phyloP scores from a whole-genome alignment of 2,888 invertebrate species.

The Diaperis boleti region DNA sequence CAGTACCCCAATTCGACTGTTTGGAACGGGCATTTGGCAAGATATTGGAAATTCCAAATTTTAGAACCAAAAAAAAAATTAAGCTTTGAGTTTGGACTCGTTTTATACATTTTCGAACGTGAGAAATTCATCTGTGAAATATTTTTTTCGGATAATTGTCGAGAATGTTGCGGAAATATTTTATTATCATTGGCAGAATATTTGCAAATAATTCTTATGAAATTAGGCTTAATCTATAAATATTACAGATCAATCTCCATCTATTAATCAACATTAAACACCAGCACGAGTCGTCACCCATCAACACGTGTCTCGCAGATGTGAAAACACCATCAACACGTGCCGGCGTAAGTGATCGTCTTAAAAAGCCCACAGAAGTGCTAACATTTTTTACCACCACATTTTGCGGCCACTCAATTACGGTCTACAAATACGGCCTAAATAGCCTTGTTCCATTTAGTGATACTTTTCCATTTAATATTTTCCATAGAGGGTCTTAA shows the following conservation, averaged over 20 bases:
- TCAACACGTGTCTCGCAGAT: conserved; percentile 13
- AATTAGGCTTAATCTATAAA: too few relatives aligned
- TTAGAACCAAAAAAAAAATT: too few relatives aligned
- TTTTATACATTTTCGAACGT: too few relatives aligned
- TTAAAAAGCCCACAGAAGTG: background rate
- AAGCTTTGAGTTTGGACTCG: too few relatives aligned
- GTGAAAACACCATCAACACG: conserved; percentile 5
- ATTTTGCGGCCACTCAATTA: conserved; percentile 23
- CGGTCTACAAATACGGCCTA: conserved; percentile 21
- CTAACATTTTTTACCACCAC: conserved; percentile 14
- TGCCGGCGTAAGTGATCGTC: conserved; percentile 11
- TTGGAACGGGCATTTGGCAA: too few relatives aligned
- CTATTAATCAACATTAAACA: background rate
- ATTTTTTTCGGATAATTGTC: too few relatives aligned
- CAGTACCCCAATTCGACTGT: too few relatives aligned
- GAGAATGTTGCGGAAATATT: too few relatives aligned
- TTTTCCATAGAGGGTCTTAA: conserved; percentile 39
- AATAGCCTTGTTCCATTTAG: conserved; percentile 44
- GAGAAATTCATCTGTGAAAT: too few relatives aligned
- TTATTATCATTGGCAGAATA: too few relatives aligned
- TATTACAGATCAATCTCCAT: background rate
- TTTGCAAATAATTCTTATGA: too few relatives aligned
- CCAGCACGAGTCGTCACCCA: background rate
- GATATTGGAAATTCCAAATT: too few relatives aligned
- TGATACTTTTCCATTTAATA: conserved; percentile 39